Conservation (phyloP, 2,888 invertebrate genomes). For the Empis livida region DNA sequence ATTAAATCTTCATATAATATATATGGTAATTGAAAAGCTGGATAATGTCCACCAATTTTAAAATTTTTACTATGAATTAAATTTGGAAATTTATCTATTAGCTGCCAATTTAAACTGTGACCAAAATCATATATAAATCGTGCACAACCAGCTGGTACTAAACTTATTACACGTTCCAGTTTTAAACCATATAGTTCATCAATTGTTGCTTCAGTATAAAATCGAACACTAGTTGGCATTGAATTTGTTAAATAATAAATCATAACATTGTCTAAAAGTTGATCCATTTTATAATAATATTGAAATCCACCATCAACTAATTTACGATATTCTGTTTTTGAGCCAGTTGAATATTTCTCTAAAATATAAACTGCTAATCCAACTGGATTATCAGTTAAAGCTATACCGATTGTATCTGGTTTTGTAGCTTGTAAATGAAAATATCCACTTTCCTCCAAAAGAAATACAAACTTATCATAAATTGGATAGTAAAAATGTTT, state of each 20-base stretch:
- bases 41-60: conserved; percentile 71
- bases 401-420: conserved; percentile 67
- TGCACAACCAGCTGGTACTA: conserved; percentile 61
- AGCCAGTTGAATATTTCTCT: conserved; percentile 72
- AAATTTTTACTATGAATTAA: conserved; percentile 53
- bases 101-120: conserved; percentile 43
- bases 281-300: conserved; percentile 40
- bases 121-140: conserved; percentile 57
- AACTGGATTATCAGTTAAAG: conserved; percentile 44
- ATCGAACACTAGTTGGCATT: conserved; percentile 54
- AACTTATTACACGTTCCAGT: conserved; percentile 43
- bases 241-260: conserved; percentile 63
- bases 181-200: conserved; percentile 15
- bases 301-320: conserved; percentile 52
- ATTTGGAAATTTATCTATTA: conserved; percentile 49
- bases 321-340: conserved; percentile 39
- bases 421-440: conserved; percentile 75
- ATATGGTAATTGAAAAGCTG: conserved; percentile 65
- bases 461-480: conserved; percentile 6
- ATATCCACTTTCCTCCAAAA: conserved; percentile 40
- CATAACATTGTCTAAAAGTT: conserved; percentile 55
- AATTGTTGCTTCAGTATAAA: conserved; percentile 49
- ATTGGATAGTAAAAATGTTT: conserved; percentile 30
- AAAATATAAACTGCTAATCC: conserved; percentile 82
- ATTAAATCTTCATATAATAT: conserved; percentile 58